Conservation (phyloP, 2,797 vertebrate genomes). For the Crypturellus tataupa region DNA sequence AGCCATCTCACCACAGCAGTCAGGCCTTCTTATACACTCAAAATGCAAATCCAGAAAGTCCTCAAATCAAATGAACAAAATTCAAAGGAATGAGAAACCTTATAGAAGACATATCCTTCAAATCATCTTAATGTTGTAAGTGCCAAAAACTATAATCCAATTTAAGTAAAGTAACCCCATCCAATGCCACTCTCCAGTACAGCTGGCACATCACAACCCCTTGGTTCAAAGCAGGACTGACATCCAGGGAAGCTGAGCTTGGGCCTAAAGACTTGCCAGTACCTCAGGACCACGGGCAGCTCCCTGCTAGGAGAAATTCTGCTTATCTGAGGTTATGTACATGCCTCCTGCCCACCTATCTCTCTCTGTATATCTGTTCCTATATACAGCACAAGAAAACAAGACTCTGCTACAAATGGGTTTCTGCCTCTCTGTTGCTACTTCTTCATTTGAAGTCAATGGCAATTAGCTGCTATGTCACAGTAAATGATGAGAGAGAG, state of each 20-base stretch:
- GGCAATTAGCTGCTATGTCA: neutral
- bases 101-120: slow-evolving; percentile 11
- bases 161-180: neutral
- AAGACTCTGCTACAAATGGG: neutral
- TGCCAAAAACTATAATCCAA: neutral
- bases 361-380: neutral
- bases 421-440: neutral
- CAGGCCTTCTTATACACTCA: neutral
- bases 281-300: neutral
- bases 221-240: neutral
- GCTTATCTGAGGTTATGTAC: neutral
- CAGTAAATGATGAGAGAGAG: neutral
- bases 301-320: neutral
- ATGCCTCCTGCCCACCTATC: neutral
- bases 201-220: neutral
- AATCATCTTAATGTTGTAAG: neutral
- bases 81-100: slow-evolving; percentile 6
- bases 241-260: neutral
- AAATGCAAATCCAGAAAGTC: slow-evolving; percentile 31
- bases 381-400: neutral
- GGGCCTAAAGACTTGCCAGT: neutral
- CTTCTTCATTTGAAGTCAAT: slow-evolving; percentile 11
- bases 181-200: neutral
- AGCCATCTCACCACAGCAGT: neutral
- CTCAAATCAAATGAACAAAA: slow-evolving; percentile 31